Conservation (phyloP, 2,113 vertebrate species). For the Panurus biarmicus region DNA sequence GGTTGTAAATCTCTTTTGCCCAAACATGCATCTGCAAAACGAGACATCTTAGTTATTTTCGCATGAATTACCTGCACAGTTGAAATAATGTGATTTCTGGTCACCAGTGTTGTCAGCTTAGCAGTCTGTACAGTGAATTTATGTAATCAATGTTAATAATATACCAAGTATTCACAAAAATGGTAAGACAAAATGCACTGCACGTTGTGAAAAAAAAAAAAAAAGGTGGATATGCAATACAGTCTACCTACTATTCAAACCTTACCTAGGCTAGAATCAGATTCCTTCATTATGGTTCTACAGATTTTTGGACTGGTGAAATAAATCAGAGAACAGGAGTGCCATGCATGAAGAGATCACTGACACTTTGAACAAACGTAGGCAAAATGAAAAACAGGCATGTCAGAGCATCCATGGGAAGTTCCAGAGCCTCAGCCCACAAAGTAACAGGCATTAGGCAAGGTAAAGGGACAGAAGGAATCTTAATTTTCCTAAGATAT, state of each 20-base stretch:
- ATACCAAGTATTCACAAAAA: not conserved
- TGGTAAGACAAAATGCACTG: not conserved
- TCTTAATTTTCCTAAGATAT: not conserved
- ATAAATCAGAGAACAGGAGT: not conserved
- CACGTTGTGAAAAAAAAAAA: not conserved
- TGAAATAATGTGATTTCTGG: slow-evolving; percentile 6
- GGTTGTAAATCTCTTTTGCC: not conserved
- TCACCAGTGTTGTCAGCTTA: slow-evolving; percentile 5
- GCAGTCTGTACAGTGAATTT: slow-evolving; percentile 15
- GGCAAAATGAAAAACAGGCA: not conserved
- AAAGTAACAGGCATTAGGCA: not conserved
- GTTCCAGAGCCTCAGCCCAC: not conserved
- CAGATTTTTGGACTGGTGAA: not conserved
- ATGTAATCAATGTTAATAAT: not conserved
- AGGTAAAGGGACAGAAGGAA: slow-evolving; percentile 9
- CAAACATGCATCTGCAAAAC: not conserved
- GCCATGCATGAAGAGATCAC: not conserved
- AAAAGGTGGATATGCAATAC: not conserved
- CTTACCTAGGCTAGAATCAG: not conserved
- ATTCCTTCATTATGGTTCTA: not conserved
- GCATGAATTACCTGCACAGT: not conserved
- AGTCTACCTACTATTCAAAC: not conserved
- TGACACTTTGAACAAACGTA: not conserved
- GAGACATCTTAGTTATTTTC: not conserved
- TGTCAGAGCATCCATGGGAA: not conserved